phyloP scores from a whole-genome alignment of 1,140 invertebrate species.

The Dendrolimus punctatus region DNA sequence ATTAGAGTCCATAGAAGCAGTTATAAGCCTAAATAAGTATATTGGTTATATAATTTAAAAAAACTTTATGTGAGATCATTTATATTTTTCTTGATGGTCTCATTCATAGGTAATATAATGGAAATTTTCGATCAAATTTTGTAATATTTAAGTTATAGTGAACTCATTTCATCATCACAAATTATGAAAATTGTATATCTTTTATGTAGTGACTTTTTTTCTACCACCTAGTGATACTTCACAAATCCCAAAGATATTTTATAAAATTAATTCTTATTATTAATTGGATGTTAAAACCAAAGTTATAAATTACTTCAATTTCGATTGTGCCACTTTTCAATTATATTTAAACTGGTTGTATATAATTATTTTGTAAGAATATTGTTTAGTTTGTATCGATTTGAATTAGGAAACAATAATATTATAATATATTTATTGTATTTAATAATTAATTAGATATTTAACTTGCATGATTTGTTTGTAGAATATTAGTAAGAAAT shows the following conservation, averaged over 20 bases:
- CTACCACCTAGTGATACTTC: slow-evolving; percentile 11
- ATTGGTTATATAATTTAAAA: no score
- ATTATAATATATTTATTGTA: slow-evolving; percentile 69
- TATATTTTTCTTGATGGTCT: slow-evolving; percentile 37
- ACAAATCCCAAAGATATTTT: slow-evolving; percentile 48
- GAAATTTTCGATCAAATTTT: neutral
- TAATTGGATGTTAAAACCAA: slow-evolving; percentile 59
- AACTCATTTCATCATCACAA: slow-evolving; percentile 40
- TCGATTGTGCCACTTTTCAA: slow-evolving; percentile 57
- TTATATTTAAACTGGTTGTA: slow-evolving; percentile 40
- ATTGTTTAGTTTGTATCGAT: slow-evolving; percentile 45
- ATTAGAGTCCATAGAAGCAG: slow-evolving; percentile 26
- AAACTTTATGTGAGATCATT: no score
- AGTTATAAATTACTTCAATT: slow-evolving; percentile 36
- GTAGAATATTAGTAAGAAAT: slow-evolving; percentile 42
- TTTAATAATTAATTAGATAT: slow-evolving; percentile 49
- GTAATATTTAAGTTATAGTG: no score
- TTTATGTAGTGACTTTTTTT: slow-evolving; percentile 5
- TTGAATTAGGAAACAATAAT: slow-evolving; percentile 55
- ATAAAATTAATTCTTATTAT: slow-evolving; percentile 12
- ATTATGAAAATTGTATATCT: slow-evolving; percentile 27
- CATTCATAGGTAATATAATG: slow-evolving; percentile 9
- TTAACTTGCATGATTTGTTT: slow-evolving; percentile 62
- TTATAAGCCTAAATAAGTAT: neutral
- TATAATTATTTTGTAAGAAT: slow-evolving; percentile 28